Conservation (phyloP, 2,888 invertebrate species). For the Tinea semifulvella region DNA sequence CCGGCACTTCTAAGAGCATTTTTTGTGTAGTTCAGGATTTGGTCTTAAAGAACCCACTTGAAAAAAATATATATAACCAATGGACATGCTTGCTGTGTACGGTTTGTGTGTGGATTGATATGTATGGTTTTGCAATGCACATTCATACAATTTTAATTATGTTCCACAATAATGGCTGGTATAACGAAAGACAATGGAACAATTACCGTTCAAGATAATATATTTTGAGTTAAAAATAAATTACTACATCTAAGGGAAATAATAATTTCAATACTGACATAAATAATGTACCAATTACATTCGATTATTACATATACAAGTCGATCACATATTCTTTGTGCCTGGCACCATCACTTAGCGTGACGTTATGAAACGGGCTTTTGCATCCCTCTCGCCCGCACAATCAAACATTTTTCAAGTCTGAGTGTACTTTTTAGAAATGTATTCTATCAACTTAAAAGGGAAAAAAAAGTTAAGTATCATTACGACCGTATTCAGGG, state of each 20-base stretch:
- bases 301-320: neutral
- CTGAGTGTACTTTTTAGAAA: too few relatives aligned
- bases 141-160: neutral
- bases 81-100: too few relatives aligned
- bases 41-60: too few relatives aligned
- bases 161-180: neutral
- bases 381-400: too few relatives aligned
- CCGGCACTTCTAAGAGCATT: too few relatives aligned
- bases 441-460: too few relatives aligned
- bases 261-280: slow-evolving; percentile 9
- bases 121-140: neutral
- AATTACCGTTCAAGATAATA: neutral
- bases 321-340: neutral
- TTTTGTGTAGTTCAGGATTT: too few relatives aligned
- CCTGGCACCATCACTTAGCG: neutral
- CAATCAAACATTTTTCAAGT: too few relatives aligned
- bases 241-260: neutral
- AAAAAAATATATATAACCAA: too few relatives aligned
- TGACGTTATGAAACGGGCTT: slow-evolving; percentile 8
- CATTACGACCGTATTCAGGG: too few relatives aligned
- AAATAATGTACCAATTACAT: neutral
- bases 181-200: neutral
- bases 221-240: slow-evolving; percentile 6
- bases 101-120: too few relatives aligned
- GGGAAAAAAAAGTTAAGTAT: too few relatives aligned